A percentile compares a stretch with the other conserved stretches of the same genome.
Conservation (phyloP, 2,113 vertebrate species). For the Saccopteryx bilineata region DNA sequence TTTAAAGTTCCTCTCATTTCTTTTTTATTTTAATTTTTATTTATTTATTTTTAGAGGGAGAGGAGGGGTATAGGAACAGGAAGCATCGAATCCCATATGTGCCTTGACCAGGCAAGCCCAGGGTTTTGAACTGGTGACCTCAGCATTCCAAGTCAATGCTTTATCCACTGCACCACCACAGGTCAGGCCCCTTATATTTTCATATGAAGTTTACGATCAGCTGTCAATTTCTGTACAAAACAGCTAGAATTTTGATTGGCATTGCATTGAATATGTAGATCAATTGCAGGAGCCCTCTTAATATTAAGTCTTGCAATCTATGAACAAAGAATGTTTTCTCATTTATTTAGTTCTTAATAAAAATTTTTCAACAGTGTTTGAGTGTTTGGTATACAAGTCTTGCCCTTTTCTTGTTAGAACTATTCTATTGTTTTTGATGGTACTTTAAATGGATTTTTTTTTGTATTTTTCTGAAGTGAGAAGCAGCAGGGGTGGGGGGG, state of each 20-base stretch:
- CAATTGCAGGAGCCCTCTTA: background rate
- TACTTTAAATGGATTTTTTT: constrained; percentile 36
- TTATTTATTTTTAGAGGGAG: no score
- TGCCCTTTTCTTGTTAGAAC: background rate
- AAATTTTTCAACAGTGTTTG: background rate
- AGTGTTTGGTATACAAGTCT: background rate
- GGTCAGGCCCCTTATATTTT: no score
- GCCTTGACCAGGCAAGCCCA: no score
- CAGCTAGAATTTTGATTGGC: background rate
- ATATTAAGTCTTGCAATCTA: background rate
- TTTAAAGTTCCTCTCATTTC: no score
- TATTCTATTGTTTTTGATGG: constrained; percentile 23
- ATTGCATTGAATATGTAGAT: background rate
- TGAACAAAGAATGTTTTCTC: background rate
- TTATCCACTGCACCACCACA: no score
- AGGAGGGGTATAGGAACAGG: no score
- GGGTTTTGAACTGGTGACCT: no score
- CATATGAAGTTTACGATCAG: background rate
- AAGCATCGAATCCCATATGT: no score
- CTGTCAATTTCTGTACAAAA: background rate
- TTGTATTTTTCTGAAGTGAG: background rate
- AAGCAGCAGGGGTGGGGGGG: no score
- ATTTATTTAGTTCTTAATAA: constrained; percentile 25
- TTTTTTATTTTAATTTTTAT: no score
- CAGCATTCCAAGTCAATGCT: no score